phyloP scores from a whole-genome alignment of 2,888 invertebrate genomes.

The Physocephala rufipes region DNA sequence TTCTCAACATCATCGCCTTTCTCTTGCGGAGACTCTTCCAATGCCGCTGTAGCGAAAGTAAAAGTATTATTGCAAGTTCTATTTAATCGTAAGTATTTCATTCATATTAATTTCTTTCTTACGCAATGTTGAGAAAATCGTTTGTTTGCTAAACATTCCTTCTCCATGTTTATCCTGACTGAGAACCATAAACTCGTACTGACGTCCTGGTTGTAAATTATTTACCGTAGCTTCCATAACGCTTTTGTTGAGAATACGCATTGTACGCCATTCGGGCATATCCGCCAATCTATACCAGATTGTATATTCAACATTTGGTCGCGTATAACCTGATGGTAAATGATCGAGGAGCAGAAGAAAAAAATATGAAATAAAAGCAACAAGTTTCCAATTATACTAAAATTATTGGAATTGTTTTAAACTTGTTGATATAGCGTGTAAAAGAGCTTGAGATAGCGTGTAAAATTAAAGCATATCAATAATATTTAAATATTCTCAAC shows the following conservation, averaged over 20 bases:
- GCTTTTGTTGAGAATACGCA: conserved; percentile 77
- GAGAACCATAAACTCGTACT: conserved; percentile 91
- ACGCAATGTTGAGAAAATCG: conserved; percentile 78
- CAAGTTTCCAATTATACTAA: too few relatives aligned
- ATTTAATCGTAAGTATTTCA: too few relatives aligned
- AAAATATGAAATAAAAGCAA: too few relatives aligned
- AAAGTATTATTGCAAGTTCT: too few relatives aligned
- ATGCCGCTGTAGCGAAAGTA: conserved; percentile 43
- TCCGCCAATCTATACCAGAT: conserved; percentile 85
- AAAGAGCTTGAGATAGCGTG: too few relatives aligned
- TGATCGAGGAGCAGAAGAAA: too few relatives aligned
- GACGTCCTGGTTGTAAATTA: conserved; percentile 77
- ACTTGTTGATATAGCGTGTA: too few relatives aligned
- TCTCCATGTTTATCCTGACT: conserved; percentile 88
- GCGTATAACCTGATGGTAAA: conserved; percentile 71
- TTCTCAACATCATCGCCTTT: conserved; percentile 56
- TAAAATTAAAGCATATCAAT: too few relatives aligned
- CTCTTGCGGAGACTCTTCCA: conserved; percentile 44
- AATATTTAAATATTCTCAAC: conserved; percentile 54
- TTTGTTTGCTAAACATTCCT: conserved; percentile 87
- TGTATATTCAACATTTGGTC: conserved; percentile 81
- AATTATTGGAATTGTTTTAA: too few relatives aligned
- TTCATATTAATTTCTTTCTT: conserved; percentile 34
- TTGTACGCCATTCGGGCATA: conserved; percentile 84
- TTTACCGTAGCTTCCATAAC: conserved; percentile 81